Evolutionary conservation across 2,888 invertebrate genomes (phyloP).

Genomic region (Orchesella flavescens): DNA sequence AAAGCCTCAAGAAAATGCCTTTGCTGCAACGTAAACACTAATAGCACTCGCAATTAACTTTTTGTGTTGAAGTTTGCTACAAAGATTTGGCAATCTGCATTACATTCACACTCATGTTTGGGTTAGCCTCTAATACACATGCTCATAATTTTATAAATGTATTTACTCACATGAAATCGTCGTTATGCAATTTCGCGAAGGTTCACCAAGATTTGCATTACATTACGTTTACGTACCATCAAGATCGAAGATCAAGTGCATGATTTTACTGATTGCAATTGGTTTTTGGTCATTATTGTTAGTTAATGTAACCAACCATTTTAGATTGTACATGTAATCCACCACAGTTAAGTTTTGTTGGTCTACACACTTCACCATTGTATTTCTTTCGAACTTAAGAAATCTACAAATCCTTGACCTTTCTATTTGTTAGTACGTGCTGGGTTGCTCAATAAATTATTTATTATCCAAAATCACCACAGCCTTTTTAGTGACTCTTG

Average conservation of each 20-base stretch:
- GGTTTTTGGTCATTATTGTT: neutral
- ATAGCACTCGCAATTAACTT: too few relatives aligned
- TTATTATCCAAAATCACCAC: too few relatives aligned
- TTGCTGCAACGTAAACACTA: too few relatives aligned
- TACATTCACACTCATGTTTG: too few relatives aligned
- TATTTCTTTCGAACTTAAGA: neutral
- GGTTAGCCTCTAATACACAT: too few relatives aligned
- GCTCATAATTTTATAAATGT: too few relatives aligned
- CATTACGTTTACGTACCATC: conserved; percentile 25
- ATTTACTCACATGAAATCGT: neutral
- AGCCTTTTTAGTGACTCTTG: too few relatives aligned
- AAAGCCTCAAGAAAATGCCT: too few relatives aligned
- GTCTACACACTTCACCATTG: neutral
- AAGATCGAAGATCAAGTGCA: conserved; percentile 63
- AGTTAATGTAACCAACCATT: neutral
- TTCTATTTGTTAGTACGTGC: neutral
- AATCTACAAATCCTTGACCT: neutral
- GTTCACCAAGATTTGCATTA: conserved; percentile 38
- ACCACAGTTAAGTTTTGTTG: neutral
- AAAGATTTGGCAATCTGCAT: conserved; percentile 5
- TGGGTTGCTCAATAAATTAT: neutral
- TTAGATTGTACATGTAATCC: neutral
- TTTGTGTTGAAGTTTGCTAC: too few relatives aligned
- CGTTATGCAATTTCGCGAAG: conserved; percentile 11
- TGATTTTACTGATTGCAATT: conserved; percentile 43